phyloP scores from a whole-genome alignment of 2,888 invertebrate species.

The Drosophila subsilvestris region DNA sequence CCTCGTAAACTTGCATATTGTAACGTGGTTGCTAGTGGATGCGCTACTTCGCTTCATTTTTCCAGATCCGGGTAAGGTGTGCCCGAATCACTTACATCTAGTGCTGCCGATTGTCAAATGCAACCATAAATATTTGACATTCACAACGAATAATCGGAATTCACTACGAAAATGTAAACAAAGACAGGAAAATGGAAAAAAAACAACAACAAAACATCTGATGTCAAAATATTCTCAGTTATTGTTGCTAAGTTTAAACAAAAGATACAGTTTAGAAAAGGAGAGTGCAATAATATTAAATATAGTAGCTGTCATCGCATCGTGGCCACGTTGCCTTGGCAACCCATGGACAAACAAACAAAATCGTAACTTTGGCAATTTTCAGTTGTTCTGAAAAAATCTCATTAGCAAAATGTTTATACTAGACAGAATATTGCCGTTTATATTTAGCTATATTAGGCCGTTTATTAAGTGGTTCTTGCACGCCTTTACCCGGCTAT shows the following conservation, averaged over 20 bases:
- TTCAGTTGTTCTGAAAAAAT: background rate
- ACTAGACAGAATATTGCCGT: constrained; percentile 74
- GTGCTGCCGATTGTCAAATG: no score
- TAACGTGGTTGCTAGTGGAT: background rate
- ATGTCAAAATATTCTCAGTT: no score
- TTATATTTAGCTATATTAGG: constrained; percentile 89
- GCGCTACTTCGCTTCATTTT: background rate
- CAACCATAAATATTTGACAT: no score
- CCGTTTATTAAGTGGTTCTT: constrained; percentile 96
- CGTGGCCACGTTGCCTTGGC: background rate
- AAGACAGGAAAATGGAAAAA: no score
- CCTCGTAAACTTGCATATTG: background rate
- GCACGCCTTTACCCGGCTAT: constrained; percentile 92
- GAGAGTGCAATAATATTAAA: background rate
- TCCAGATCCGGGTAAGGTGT: no score
- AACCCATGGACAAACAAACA: background rate
- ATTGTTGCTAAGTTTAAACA: background rate
- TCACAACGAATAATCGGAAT: no score
- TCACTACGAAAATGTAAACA: no score
- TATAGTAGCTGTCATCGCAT: background rate
- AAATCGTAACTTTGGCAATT: background rate
- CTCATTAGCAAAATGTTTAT: constrained; percentile 58
- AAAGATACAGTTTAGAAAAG: background rate
- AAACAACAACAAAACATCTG: no score
- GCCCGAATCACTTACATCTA: no score